Evolutionary conservation across 53 echinoderm and acorn worm species (phyloP), one percentile per base, ranked within the genome.

Genomic region (Arbacia lixula): DNA sequence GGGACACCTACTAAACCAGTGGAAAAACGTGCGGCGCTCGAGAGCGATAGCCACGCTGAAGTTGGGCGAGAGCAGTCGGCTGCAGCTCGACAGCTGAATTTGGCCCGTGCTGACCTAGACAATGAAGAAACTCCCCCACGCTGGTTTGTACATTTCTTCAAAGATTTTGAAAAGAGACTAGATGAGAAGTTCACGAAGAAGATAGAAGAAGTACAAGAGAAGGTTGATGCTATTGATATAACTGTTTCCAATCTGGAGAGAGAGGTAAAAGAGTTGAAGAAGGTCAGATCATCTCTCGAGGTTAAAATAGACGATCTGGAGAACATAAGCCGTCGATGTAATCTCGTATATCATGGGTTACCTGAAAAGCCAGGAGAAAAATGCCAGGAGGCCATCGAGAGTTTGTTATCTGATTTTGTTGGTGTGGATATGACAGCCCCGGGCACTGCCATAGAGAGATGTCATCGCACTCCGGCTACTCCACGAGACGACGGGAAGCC

Each of bases 361-460:
- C 66, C 66, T 0, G 53, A 65, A 5, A 46, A 24, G 35, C 76
- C 55, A 55, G 35, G 37, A 25, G 76, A 76, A 55, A 55, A 76
- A 53, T 34, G 19, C 36, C 55, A 55, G 21, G 54, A 76, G 55
- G 4, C 36, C 6, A 34, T 83, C 34, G 50, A 31, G 31, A 24
- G 50, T 24, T 49, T 83, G 34, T 30, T 83, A 17, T 53, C 20
- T 9, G 63, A 82, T 24, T 83, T 83, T 83, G 83, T 83, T 46
- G 82, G 82, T 43, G 49, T 82, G 16, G 2, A 40, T 26, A 40
- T 19, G 16, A 32, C 49, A 2, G 16, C 29, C 52, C 73, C 73
- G 27, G 19, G 4, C 35, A 64, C 49, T 12, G 28, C 12, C 64
- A 82, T 82, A 6, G 82, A 82, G n/a, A 24, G 82, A 2, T 82